Conservation (phyloP, 2,888 invertebrate species). For the Apodemia mormo region DNA sequence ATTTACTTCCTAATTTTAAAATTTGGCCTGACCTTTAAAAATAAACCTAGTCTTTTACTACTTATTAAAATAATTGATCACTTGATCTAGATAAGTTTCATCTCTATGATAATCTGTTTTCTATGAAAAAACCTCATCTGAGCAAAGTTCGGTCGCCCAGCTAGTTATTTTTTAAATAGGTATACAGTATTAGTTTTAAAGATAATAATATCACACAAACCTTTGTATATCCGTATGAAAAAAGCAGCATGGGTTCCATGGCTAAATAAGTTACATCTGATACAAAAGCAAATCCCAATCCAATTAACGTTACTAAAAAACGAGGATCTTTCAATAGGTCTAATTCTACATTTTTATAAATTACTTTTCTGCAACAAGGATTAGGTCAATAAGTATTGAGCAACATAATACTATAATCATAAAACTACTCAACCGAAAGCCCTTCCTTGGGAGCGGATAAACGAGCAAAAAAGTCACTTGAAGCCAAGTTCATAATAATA, state of each 20-base stretch:
- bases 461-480: too few relatives aligned
- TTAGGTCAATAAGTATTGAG: not conserved
- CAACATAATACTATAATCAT: not conserved
- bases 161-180: too few relatives aligned
- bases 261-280: constrained; percentile 84
- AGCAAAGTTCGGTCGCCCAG: too few relatives aligned
- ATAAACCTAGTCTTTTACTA: too few relatives aligned
- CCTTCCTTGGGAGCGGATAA: too few relatives aligned
- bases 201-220: constrained; percentile 38
- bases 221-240: constrained; percentile 78
- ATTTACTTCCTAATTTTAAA: too few relatives aligned
- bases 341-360: constrained; percentile 70
- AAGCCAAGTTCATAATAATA: too few relatives aligned
- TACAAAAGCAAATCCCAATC: constrained; percentile 83
- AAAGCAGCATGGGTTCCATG: constrained; percentile 83
- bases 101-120: too few relatives aligned
- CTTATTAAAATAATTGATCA: too few relatives aligned
- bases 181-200: not conserved
- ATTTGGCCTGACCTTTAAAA: too few relatives aligned
- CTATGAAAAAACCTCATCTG: too few relatives aligned
- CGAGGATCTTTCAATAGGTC: constrained; percentile 67
- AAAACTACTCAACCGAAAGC: not conserved
- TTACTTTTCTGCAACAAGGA: constrained; percentile 61
- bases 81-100: too few relatives aligned
- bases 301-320: constrained; percentile 69